Conservation (phyloP, 2,113 vertebrate genomes). For the Hiodon alosoides region DNA sequence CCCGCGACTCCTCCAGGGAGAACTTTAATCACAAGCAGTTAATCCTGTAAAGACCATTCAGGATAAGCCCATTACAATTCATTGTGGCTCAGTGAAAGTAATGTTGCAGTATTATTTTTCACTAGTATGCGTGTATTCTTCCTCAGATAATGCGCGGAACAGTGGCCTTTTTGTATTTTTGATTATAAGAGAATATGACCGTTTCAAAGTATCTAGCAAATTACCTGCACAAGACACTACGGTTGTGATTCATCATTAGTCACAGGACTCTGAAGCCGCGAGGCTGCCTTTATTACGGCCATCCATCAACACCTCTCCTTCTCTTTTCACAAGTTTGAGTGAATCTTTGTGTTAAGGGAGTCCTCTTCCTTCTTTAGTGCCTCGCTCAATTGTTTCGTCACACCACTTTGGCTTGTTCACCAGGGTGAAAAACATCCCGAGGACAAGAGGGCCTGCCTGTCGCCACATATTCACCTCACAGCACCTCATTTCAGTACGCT, state of each 20-base stretch:
- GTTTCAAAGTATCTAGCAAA: constrained; percentile 7
- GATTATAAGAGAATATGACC: neutral
- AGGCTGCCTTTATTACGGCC: constrained; percentile 2
- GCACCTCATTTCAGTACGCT: neutral
- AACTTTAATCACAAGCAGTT: constrained; percentile 47
- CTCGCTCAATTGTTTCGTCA: too few relatives aligned
- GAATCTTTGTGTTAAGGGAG: neutral
- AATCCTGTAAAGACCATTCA: constrained; percentile 58
- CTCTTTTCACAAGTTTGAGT: neutral
- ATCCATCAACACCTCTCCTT: constrained; percentile 14
- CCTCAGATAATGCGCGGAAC: constrained; percentile 35
- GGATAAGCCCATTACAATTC: constrained; percentile 56
- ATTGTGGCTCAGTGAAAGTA: constrained; percentile 50
- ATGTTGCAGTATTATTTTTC: constrained; percentile 46
- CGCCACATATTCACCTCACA: neutral
- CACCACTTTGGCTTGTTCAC: neutral
- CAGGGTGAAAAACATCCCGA: neutral
- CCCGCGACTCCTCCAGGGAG: constrained; percentile 19
- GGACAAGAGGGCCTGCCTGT: neutral
- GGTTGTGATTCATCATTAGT: neutral
- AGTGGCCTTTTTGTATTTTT: neutral
- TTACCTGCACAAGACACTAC: constrained; percentile 3
- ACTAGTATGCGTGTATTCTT: constrained; percentile 47
- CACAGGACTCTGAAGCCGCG: neutral
- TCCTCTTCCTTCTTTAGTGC: too few relatives aligned